phyloP scores from a whole-genome alignment of 2,888 invertebrate species.

The Choristoneura rosaceana region DNA sequence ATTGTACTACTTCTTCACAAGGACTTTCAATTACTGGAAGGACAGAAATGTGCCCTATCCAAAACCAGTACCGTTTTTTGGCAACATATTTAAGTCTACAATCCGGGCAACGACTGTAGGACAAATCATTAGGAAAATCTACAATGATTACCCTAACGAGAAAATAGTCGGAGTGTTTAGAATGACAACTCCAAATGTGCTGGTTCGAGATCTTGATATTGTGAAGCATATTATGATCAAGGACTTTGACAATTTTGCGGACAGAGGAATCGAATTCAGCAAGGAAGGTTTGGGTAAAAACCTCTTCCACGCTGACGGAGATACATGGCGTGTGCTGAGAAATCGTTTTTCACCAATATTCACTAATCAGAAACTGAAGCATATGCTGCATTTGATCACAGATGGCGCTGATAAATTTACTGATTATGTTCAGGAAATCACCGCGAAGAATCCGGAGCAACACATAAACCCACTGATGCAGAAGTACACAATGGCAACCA shows the following conservation, averaged over 20 bases:
- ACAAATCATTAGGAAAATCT: constrained; percentile 46
- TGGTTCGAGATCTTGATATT: constrained; percentile 45
- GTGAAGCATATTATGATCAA: constrained; percentile 46
- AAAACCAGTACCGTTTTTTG: constrained; percentile 49
- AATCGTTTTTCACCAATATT: constrained; percentile 45
- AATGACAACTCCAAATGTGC: constrained; percentile 39
- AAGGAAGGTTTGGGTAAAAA: constrained; percentile 40
- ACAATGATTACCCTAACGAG: constrained; percentile 50
- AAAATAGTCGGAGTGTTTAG: constrained; percentile 52
- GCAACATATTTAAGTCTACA: constrained; percentile 48
- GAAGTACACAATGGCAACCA: constrained; percentile 39
- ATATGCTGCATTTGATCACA: constrained; percentile 44
- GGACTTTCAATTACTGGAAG: constrained; percentile 48
- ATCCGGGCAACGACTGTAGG: constrained; percentile 43
- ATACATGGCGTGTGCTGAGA: constrained; percentile 43
- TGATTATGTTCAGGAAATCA: constrained; percentile 9
- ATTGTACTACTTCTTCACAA: constrained; percentile 45
- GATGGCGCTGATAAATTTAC: constrained; percentile 30
- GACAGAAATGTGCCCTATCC: constrained; percentile 48
- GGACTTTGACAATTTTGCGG: constrained; percentile 44
- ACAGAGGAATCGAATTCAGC: constrained; percentile 38
- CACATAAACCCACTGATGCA: constrained; percentile 25
- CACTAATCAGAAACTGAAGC: constrained; percentile 44
- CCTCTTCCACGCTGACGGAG: constrained; percentile 41
- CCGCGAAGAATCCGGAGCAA: constrained; percentile 16